These are phyloP conservation scores for Dasypogon diadema DNA, from an alignment of 2,888 invertebrate species.

Conservation along the genomic window DNA sequence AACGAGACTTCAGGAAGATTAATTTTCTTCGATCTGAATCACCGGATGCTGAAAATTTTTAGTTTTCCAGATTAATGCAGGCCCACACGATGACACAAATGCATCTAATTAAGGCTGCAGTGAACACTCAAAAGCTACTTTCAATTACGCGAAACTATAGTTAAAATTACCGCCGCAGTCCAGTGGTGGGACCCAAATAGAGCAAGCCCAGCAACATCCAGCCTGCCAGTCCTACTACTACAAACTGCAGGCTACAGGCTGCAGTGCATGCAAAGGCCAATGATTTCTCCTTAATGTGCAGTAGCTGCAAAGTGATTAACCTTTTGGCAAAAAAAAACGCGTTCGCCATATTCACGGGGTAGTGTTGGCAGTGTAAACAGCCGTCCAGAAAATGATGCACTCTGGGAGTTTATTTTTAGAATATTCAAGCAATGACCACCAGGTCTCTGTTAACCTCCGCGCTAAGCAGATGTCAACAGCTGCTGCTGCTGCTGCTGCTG, in stretches of 20 bases:
- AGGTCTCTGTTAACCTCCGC: background rate
- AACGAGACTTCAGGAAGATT: slow-evolving; percentile 28
- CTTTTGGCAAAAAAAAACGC: background rate
- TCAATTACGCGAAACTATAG: background rate
- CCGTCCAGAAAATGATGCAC: background rate
- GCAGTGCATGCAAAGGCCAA: background rate
- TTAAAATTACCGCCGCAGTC: background rate
- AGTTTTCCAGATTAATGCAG: slow-evolving; percentile 36
- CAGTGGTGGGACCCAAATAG: background rate
- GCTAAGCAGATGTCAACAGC: slow-evolving; percentile 13
- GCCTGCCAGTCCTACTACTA: too few relatives aligned
- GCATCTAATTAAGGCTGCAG: slow-evolving; percentile 44
- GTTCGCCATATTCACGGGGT: background rate
- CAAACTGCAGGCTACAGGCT: background rate
- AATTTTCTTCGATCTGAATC: slow-evolving; percentile 34
- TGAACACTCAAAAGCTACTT: background rate
- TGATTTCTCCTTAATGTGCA: background rate
- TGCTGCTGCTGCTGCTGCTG: background rate
- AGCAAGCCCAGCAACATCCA: too few relatives aligned
- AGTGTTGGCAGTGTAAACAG: background rate
- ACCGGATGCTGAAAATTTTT: slow-evolving; percentile 37
- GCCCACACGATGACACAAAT: slow-evolving; percentile 45
- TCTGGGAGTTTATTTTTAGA: background rate
- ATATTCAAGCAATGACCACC: background rate
- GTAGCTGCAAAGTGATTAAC: slow-evolving; percentile 6